phyloP scores from a whole-genome alignment of 2,113 vertebrate genomes.

The Cinclus cinclus region DNA sequence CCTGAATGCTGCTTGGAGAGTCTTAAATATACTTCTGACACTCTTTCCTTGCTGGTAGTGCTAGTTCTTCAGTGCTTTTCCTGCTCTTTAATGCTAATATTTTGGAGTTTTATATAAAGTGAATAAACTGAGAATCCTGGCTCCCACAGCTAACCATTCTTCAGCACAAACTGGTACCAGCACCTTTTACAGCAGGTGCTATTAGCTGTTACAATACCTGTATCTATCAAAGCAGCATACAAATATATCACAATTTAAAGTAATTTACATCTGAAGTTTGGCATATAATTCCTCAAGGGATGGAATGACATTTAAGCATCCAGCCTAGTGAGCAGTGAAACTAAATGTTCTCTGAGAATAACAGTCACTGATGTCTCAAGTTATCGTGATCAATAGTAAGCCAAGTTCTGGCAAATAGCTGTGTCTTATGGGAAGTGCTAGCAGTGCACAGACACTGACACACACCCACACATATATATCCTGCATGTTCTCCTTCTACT shows the following conservation, averaged over 20 bases:
- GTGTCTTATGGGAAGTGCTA: not conserved
- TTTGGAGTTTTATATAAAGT: not conserved
- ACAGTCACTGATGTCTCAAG: not conserved
- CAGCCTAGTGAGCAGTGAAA: not conserved
- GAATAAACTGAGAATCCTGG: not conserved
- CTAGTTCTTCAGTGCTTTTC: not conserved
- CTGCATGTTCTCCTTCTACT: not conserved
- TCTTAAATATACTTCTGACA: conserved; percentile 14
- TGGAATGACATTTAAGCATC: not conserved
- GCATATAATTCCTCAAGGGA: not conserved
- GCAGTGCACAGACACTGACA: not conserved
- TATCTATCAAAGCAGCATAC: not conserved
- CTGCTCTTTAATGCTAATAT: not conserved
- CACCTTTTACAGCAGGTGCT: not conserved
- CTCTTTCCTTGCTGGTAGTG: not conserved
- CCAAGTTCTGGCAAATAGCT: not conserved
- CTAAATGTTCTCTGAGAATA: not conserved
- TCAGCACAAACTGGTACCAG: not conserved
- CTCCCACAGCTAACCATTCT: not conserved
- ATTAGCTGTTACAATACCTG: not conserved
- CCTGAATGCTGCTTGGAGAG: not conserved
- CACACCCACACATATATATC: not conserved
- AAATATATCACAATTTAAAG: not conserved
- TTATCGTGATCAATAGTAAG: not conserved
- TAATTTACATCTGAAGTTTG: not conserved